Percentiles rank a stretch among this genome's conserved stretches.
These are phyloP conservation scores for Trichacis sp. DNA, from an alignment of 2,888 invertebrate genomes.

Conservation along the genomic window DNA sequence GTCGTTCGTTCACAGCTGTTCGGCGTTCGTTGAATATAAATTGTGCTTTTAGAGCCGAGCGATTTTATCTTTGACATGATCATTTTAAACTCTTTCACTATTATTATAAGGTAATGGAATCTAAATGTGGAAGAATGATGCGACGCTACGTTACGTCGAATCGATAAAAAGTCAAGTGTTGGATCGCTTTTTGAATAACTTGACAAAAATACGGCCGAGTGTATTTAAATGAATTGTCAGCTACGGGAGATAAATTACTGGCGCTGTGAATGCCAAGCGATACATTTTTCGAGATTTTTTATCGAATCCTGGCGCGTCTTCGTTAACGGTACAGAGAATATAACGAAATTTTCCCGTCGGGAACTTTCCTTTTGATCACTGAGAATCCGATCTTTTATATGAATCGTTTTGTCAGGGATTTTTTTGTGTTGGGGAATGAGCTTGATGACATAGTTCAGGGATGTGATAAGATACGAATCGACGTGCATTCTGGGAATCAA, in stretches of 20 bases:
- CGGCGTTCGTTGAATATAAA: neutral
- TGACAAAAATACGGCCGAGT: neutral
- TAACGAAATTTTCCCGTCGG: neutral
- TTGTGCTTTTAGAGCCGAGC: neutral
- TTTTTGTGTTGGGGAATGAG: neutral
- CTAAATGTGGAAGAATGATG: neutral
- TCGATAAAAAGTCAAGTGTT: slow-evolving; percentile 1
- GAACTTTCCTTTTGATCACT: no score
- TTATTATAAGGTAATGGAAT: neutral
- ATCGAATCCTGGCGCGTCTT: no score
- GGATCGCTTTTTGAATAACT: slow-evolving; percentile 2
- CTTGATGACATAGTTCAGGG: neutral
- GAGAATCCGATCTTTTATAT: no score
- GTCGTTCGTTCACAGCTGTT: neutral
- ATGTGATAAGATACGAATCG: neutral
- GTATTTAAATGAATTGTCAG: slow-evolving; percentile 8
- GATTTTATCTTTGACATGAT: neutral
- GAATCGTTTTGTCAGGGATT: neutral
- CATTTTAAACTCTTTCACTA: neutral
- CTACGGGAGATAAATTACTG: neutral
- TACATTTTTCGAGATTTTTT: neutral
- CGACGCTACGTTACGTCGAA: neutral
- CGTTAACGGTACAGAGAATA: neutral
- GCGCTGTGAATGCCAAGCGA: neutral
- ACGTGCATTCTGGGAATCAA: slow-evolving; percentile 22